Base-by-base conservation (phyloP, 1,140 invertebrate genomes). In the Vollenhovia emeryi region DNA sequence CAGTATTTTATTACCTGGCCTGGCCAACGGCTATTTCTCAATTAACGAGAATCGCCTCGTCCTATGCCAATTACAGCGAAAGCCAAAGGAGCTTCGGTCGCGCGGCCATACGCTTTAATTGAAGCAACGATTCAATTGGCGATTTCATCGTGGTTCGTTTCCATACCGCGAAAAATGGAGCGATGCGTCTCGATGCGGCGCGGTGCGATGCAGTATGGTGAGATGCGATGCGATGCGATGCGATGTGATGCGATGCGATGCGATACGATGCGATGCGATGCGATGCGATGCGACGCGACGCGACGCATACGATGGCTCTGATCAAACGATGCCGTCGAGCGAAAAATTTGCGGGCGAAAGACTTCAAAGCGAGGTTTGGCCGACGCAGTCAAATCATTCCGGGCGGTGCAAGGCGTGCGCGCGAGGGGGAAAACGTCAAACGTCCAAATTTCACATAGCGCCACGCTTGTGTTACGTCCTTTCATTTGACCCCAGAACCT, bases 271-370 rank as follows among this genome's bases (percentile, higher is more conserved):
- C 24, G 36, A n/a, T 59, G 24, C 57, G 74, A 33, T 13, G 18
- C 24, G 74, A 45, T 45, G 57, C 27, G 40, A 45, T n/a, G 55
- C 27, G 40, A 64, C 18, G 74, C 74, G 74, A 62, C 13, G 75
- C 48, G 78, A 71, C 50, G 78, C 74, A 62, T 76, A 62, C 78
- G 66, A 71, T 57, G 66, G 64, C 78, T 82, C 66, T 82, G 78
- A 82, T 82, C 78, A 82, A 82, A 82, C 78, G 78, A 52, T 43
- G 66, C 66, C 66, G 66, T 82, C 78, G 66, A 82, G 78, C 66
- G 78, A 82, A 82, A 82, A 82, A 73, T 82, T 82, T 82, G 78
- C 78, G 78, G 78, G 36, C 78, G 50, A 82, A 82, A 73, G 66
- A 82, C 78, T 82, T 82, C 78, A 82, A 82, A 82, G 78, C 66